phyloP scores from a whole-genome alignment of 2,888 invertebrate species.

The Parasteatoda lunata region DNA sequence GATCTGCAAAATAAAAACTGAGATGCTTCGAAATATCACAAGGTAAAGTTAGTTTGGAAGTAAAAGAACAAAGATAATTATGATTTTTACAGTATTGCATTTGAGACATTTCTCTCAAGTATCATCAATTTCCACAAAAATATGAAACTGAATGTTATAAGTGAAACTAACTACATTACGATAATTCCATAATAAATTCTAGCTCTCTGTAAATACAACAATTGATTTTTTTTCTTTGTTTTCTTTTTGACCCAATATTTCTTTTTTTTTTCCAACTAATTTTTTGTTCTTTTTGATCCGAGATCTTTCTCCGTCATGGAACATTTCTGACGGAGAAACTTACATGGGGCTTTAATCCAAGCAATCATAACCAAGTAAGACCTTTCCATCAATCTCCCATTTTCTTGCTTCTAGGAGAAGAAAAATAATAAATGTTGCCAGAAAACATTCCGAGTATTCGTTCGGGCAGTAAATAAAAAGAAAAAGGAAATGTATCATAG shows the following conservation, averaged over 20 bases:
- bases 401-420: neutral
- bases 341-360: constrained; percentile 30
- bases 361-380: constrained; percentile 32
- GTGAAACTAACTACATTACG: no score
- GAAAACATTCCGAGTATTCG: constrained; percentile 15
- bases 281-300: no score
- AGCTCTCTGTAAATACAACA: no score
- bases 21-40: no score
- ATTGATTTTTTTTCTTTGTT: neutral
- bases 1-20: no score
- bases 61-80: no score
- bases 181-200: no score
- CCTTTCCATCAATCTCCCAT: constrained; percentile 33
- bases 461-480: constrained; percentile 6
- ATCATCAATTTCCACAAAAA: no score
- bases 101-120: no score
- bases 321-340: constrained; percentile 30
- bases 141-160: no score
- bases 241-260: neutral
- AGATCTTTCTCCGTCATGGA: constrained; percentile 8
- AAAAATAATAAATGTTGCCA: neutral
- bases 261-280: neutral
- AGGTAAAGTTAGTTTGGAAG: no score
- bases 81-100: no score
- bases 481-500: neutral